Evolutionary conservation across 2,888 invertebrate genomes (phyloP), one percentile per base, ranked within the genome.

Genomic region (Stramonita haemastoma): DNA sequence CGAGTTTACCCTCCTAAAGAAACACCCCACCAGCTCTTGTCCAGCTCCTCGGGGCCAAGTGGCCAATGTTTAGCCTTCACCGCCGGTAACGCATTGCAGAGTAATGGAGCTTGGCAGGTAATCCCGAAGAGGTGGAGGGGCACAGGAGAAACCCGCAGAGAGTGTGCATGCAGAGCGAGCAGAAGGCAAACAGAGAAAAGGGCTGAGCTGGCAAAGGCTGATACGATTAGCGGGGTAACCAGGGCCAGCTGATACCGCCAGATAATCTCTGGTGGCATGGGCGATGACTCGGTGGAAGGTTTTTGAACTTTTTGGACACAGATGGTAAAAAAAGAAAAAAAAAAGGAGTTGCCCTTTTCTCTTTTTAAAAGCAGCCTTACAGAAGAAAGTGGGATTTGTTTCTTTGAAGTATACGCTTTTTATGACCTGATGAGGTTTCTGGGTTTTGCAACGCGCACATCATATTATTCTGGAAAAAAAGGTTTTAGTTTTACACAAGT

Each of bases 291-390:
- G 4, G n/a, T 13, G 29, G n/a, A n/a, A 29, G 73, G 73, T 73
- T n/a, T n/a, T n/a, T 73, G 73, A 73, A 73, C 73, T n/a, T 73
- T 73, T 73, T 73, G 73, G n/a, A 73, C 11, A 73, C 26, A n/a
- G 5, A 66, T 22, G 66, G 19, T 11, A 60, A 19, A 60, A 19
- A 60, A 19, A 60, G 60, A 60, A 19, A 60, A 60, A 60, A 19
- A 60, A 46, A 46, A 2, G 8, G 46, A 46, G 46, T 46, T 46
- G 46, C 4, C 46, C 2, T 46, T 46, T 46, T 46, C 2, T 46
- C 8, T 46, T 46, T 8, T 46, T 46, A 46, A 46, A 46, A 46
- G 46, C 2, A 46, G 46, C 46, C 46, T 5, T 8, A 46, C 8
- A 46, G 46, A 46, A 46, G 4, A 46, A 46, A 46, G 2, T 2